Conservation (phyloP, 2,797 vertebrate genomes). For the Muraenolepis orangiensis region DNA sequence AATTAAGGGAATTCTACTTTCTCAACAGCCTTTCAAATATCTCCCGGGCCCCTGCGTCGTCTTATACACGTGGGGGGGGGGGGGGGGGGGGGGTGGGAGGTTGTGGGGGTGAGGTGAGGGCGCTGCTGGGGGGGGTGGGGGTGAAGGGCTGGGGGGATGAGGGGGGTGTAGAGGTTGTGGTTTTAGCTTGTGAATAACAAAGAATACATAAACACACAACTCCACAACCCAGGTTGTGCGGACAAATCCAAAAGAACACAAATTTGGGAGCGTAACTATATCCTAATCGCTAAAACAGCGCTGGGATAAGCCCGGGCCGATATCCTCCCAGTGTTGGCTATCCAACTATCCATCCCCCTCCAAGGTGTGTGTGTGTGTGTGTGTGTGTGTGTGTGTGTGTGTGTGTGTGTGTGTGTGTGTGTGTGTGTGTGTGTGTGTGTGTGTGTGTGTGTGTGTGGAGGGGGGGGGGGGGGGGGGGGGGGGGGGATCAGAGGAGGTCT, state of each 20-base stretch:
- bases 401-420: no score
- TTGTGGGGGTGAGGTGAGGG: no score
- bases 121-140: no score
- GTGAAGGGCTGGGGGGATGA: no score
- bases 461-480: constrained; percentile 37
- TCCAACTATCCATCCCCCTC: constrained; percentile 47
- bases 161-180: constrained; percentile 35
- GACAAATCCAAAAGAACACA: constrained; percentile 52
- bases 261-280: constrained; percentile 53
- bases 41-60: constrained; percentile 50
- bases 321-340: constrained; percentile 62
- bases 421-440: no score
- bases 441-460: constrained; percentile 20
- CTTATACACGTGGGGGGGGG: neutral
- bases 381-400: no score
- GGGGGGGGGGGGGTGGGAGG: no score
- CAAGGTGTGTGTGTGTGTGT: constrained; percentile 19
- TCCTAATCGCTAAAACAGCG: constrained; percentile 64
- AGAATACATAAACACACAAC: constrained; percentile 3
- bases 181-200: constrained; percentile 46
- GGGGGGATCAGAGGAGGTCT: constrained; percentile 54
- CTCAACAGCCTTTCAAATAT: constrained; percentile 47
- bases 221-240: constrained; percentile 48
- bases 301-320: constrained; percentile 58
- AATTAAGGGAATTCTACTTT: constrained; percentile 68